phyloP scores from a whole-genome alignment of 2,113 vertebrate genomes.

The Columba janthina region DNA sequence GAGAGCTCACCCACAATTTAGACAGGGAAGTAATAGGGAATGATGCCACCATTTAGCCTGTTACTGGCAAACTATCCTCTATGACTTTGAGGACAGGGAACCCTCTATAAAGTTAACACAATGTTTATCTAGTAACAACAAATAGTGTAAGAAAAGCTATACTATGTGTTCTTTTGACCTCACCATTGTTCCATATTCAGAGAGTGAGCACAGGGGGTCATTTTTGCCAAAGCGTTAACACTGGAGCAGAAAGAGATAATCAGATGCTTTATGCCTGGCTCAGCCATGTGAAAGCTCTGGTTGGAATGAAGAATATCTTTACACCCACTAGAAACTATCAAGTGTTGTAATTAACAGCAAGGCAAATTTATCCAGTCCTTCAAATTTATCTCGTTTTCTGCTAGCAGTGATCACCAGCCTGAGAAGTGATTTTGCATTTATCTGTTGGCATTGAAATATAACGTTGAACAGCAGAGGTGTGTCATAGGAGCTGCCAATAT shows the following conservation, averaged over 20 bases:
- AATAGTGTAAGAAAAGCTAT: not conserved
- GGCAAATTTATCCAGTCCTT: slow-evolving; percentile 11
- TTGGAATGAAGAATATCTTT: not conserved
- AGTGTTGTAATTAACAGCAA: not conserved
- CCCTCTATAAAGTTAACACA: not conserved
- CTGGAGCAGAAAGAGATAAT: not conserved
- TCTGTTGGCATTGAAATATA: not conserved
- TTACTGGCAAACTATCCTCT: not conserved
- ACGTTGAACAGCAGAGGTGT: not conserved
- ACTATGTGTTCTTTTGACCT: not conserved
- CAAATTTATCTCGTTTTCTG: not conserved
- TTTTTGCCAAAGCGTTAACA: not conserved
- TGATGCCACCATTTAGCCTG: not conserved
- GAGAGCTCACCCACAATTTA: not conserved
- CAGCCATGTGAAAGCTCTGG: not conserved
- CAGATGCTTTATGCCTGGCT: not conserved
- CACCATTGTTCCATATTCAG: not conserved
- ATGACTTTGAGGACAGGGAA: not conserved
- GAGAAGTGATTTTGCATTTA: not conserved
- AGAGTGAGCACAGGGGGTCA: not conserved
- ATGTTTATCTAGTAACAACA: not conserved
- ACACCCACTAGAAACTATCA: not conserved
- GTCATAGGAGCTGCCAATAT: not conserved
- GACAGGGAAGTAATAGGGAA: not conserved
- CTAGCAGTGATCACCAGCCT: not conserved